Evolutionary conservation across 1,140 invertebrate genomes (phyloP).

Genomic region (Eulimnadia texana): DNA sequence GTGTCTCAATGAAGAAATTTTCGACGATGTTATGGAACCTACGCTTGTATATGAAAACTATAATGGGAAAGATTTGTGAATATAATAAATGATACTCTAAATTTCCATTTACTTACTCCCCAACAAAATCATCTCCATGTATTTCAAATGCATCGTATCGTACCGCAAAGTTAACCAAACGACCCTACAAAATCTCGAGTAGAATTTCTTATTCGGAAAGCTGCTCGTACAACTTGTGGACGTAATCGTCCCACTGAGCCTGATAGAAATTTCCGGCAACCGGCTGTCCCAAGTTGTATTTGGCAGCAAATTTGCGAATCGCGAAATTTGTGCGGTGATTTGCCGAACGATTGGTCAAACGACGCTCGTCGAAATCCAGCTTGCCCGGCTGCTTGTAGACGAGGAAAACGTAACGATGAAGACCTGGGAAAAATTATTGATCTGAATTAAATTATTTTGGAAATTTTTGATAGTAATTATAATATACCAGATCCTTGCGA

Average conservation of each 20-base stretch:
- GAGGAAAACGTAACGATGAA: constrained; percentile 82
- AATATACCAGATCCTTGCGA: constrained; percentile 34
- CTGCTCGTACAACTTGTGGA: constrained; percentile 57
- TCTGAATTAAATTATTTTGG: neutral
- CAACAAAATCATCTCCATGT: too few species aligned
- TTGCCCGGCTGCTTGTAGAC: constrained; percentile 67
- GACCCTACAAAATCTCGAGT: neutral
- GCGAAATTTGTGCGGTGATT: constrained; percentile 62
- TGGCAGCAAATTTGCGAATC: constrained; percentile 61
- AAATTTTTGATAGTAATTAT: too few species aligned
- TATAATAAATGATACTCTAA: too few species aligned
- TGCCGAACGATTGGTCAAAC: constrained; percentile 42
- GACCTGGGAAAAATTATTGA: constrained; percentile 27
- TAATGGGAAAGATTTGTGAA: neutral
- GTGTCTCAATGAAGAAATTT: constrained; percentile 28
- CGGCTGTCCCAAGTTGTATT: constrained; percentile 64
- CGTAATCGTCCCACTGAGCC: constrained; percentile 81
- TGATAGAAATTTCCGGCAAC: constrained; percentile 80
- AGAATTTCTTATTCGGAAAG: constrained; percentile 29
- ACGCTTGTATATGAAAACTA: neutral
- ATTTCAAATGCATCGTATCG: neutral
- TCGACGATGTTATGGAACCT: constrained; percentile 17
- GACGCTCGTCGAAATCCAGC: constrained; percentile 49
- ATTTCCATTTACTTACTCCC: too few species aligned
- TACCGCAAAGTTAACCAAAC: neutral